A percentile compares a stretch with the other conserved stretches of the same genome.
These are phyloP conservation scores for Capricornis sumatraensis DNA, from an alignment of 2,113 vertebrate genomes.

Conservation along the genomic window DNA sequence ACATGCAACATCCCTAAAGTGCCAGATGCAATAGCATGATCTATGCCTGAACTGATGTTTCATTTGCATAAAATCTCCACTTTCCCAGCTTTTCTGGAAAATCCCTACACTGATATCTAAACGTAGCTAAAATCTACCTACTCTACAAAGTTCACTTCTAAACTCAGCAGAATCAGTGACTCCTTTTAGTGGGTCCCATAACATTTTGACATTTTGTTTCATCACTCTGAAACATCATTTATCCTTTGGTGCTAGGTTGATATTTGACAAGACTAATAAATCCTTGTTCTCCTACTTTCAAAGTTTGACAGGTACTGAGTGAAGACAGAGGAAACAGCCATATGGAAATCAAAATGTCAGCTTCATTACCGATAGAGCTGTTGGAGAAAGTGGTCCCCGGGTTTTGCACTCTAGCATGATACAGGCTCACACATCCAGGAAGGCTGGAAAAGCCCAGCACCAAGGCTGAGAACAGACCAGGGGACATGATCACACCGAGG, in stretches of 20 bases:
- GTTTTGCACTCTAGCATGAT: neutral
- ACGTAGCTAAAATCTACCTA: neutral
- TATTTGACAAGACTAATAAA: constrained; percentile 1
- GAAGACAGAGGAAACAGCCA: neutral
- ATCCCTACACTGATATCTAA: neutral
- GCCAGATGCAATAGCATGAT: neutral
- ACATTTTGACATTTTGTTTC: neutral
- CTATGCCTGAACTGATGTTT: neutral
- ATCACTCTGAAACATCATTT: neutral
- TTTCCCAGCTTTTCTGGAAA: neutral
- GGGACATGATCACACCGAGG: neutral
- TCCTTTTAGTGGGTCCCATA: neutral
- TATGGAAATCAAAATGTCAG: neutral
- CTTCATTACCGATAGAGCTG: neutral
- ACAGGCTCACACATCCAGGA: neutral
- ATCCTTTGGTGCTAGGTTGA: neutral
- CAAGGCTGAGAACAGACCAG: neutral
- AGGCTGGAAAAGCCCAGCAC: neutral
- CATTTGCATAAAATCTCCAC: neutral
- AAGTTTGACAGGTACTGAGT: neutral
- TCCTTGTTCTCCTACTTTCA: neutral
- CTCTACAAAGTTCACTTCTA: neutral
- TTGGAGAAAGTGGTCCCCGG: neutral
- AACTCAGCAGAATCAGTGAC: neutral
- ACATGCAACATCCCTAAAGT: neutral